These are phyloP conservation scores for Drosophila micromelanica DNA, from an alignment of 1,140 invertebrate species.

Conservation along the genomic window DNA sequence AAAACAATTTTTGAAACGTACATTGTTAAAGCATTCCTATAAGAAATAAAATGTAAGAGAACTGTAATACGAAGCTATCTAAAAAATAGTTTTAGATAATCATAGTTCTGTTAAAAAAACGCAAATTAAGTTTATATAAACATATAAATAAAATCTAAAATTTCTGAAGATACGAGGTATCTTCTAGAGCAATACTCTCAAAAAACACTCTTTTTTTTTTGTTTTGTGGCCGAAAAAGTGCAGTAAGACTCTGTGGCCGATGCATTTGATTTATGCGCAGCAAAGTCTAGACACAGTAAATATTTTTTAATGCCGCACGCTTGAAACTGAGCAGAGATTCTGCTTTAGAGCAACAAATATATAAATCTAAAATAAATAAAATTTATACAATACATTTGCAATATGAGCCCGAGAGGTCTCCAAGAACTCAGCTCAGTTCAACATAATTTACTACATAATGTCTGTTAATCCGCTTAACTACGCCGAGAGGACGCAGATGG, in stretches of 20 bases:
- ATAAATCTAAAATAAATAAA: slow-evolving; percentile 78
- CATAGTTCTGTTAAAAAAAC: too few species aligned
- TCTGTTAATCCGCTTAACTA: slow-evolving; percentile 54
- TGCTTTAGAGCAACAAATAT: slow-evolving; percentile 56
- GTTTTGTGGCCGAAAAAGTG: slow-evolving; percentile 42
- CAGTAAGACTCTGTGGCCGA: slow-evolving; percentile 48
- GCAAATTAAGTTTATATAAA: too few species aligned
- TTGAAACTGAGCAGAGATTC: slow-evolving; percentile 55
- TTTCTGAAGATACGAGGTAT: slow-evolving; percentile 14
- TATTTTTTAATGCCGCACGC: slow-evolving; percentile 75
- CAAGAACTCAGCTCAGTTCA: slow-evolving; percentile 39
- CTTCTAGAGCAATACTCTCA: background rate
- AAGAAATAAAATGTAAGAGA: too few species aligned
- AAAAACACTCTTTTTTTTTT: slow-evolving; percentile 5
- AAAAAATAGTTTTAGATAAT: too few species aligned
- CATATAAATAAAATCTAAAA: too few species aligned
- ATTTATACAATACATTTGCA: slow-evolving; percentile 64
- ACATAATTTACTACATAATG: slow-evolving; percentile 65
- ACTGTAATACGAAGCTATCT: too few species aligned
- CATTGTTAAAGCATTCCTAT: too few species aligned
- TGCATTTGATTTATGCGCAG: slow-evolving; percentile 77
- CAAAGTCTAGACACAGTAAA: slow-evolving; percentile 80
- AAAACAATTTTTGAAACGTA: too few species aligned
- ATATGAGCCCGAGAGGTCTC: slow-evolving; percentile 1
- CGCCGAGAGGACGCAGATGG: slow-evolving; percentile 26